A percentile compares a stretch with the other conserved stretches of the same genome.
These are phyloP conservation scores for Magallana ariakensis DNA, from an alignment of 1,140 invertebrate genomes.

Conservation along the genomic window DNA sequence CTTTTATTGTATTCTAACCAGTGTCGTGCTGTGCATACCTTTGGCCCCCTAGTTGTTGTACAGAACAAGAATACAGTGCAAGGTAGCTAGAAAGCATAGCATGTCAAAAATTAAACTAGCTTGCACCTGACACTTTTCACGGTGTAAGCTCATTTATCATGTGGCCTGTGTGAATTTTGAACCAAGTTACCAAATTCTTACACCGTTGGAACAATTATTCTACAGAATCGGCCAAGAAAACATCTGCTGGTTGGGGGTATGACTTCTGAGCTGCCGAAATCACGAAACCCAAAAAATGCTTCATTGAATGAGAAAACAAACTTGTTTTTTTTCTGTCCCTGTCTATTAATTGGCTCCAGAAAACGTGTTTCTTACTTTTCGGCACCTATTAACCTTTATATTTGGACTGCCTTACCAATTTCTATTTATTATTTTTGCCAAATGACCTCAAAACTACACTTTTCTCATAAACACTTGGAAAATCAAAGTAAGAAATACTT, in stretches of 20 bases:
- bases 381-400: conserved; percentile 9
- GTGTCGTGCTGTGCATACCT: not conserved
- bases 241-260: conserved; percentile 13
- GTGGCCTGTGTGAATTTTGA: conserved; percentile 21
- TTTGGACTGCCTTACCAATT: conserved; percentile 1
- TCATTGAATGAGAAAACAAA: conserved; percentile 38
- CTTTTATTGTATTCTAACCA: not conserved
- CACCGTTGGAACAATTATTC: conserved; percentile 25
- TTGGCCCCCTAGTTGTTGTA: not conserved
- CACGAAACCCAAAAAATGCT: conserved; percentile 21
- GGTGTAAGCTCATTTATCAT: conserved; percentile 32
- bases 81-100: not conserved
- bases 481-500: not conserved
- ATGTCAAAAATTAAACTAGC: conserved; percentile 30
- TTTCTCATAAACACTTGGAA: not conserved
- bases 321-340: conserved; percentile 31
- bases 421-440: conserved; percentile 1
- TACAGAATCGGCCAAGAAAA: not conserved
- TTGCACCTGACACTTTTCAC: conserved; percentile 36
- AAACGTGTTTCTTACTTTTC: conserved; percentile 7
- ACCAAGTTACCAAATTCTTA: conserved; percentile 31
- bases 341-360: conserved; percentile 27
- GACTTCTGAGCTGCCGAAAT: conserved; percentile 15
- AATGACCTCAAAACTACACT: conserved; percentile 22
- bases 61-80: not conserved